Conservation (phyloP, 1,140 invertebrate species). For the Drosophila funebris region DNA sequence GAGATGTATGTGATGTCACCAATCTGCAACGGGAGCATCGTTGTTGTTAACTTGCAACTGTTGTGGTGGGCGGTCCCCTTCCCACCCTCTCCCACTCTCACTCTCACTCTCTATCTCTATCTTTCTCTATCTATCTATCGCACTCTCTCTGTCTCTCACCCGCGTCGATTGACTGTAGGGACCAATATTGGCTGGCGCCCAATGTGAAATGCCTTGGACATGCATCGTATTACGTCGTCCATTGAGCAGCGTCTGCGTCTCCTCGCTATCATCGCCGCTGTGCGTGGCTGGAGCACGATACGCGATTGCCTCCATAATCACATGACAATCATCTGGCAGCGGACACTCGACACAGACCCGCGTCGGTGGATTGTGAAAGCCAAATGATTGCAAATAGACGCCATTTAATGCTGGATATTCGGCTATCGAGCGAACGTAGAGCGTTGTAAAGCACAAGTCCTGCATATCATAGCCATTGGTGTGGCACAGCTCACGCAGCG, state of each 20-base stretch:
- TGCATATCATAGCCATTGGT: slow-evolving; percentile 86
- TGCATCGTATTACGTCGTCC: slow-evolving; percentile 89
- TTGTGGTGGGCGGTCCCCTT: not conserved
- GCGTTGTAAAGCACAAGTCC: slow-evolving; percentile 90
- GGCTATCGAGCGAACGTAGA: slow-evolving; percentile 93
- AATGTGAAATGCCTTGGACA: slow-evolving; percentile 97
- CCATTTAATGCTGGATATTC: slow-evolving; percentile 91
- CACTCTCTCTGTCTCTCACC: slow-evolving; percentile 79
- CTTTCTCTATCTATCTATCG: not conserved
- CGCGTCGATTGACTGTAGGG: slow-evolving; percentile 96
- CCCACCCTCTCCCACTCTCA: too few relatives aligned
- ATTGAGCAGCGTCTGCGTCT: slow-evolving; percentile 50
- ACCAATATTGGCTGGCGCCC: slow-evolving; percentile 97
- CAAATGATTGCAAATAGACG: slow-evolving; percentile 90
- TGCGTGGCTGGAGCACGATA: slow-evolving; percentile 84
- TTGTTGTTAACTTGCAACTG: not conserved
- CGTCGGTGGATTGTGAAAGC: slow-evolving; percentile 93
- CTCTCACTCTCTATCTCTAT: not conserved
- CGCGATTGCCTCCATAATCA: slow-evolving; percentile 92
- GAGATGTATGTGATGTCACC: slow-evolving; percentile 93
- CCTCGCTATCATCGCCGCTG: slow-evolving; percentile 55
- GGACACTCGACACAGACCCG: slow-evolving; percentile 94
- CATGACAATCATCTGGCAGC: slow-evolving; percentile 88
- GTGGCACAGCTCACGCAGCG: slow-evolving; percentile 54
- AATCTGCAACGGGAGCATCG: slow-evolving; percentile 73